These are phyloP conservation scores for Papilio dardanus DNA, from an alignment of 1,140 invertebrate genomes.

Conservation along the genomic window DNA sequence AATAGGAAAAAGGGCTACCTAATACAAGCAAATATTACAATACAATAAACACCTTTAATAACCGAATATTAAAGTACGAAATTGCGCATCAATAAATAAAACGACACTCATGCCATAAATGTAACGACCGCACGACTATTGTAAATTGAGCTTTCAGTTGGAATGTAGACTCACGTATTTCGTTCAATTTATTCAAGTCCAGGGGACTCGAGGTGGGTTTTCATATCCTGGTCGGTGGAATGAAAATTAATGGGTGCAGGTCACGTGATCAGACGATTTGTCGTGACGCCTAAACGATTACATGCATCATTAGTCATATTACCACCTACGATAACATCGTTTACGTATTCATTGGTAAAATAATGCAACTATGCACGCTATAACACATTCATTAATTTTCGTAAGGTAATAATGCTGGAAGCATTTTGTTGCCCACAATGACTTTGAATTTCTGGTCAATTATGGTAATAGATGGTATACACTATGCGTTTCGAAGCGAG, in stretches of 20 bases:
- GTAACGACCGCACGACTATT: conserved; percentile 40
- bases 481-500: neutral
- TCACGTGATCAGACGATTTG: conserved; percentile 76
- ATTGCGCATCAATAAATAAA: conserved; percentile 36
- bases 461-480: neutral
- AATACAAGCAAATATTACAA: neutral
- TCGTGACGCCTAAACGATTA: conserved; percentile 76
- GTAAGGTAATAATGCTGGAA: conserved; percentile 23
- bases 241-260: conserved; percentile 62
- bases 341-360: conserved; percentile 60
- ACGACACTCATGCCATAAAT: conserved; percentile 34
- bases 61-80: conserved; percentile 37
- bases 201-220: conserved; percentile 35
- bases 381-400: conserved; percentile 39
- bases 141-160: conserved; percentile 40
- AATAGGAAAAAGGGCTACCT: neutral
- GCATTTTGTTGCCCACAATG: neutral
- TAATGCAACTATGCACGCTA: conserved; percentile 43
- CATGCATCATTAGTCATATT: conserved; percentile 75
- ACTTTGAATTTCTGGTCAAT: neutral
- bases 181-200: neutral
- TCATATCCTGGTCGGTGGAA: conserved; percentile 45
- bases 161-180: neutral
- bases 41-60: neutral
- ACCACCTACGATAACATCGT: conserved; percentile 77